Percentiles rank a stretch among this genome's conserved stretches.
These are phyloP conservation scores for Saccopteryx bilineata DNA, from an alignment of 2,113 vertebrate species.

Conservation along the genomic window DNA sequence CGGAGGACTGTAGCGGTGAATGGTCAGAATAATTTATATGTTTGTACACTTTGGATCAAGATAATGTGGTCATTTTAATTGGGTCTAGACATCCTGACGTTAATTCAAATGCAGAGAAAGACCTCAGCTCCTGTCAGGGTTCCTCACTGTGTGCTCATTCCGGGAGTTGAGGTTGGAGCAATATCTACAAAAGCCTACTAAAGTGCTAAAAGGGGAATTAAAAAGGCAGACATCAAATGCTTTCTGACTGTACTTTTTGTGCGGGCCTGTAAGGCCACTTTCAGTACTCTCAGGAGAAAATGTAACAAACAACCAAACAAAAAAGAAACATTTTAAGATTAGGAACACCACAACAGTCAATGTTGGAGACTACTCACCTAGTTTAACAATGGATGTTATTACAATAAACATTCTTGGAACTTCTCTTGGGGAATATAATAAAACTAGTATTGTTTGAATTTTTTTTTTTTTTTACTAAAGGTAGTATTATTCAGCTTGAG, in stretches of 20 bases:
- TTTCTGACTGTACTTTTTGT: neutral
- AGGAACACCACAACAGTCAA: neutral
- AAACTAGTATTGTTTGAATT: neutral
- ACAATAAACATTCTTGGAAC: neutral
- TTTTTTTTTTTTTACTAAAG: neutral
- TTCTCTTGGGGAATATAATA: neutral
- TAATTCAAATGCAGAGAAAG: neutral
- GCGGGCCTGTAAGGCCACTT: neutral
- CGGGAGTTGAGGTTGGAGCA: neutral
- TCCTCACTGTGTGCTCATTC: neutral
- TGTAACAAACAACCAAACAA: too few species aligned
- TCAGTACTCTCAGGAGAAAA: neutral
- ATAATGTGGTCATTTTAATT: neutral
- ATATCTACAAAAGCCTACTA: neutral
- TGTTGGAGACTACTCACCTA: neutral
- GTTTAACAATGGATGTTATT: neutral
- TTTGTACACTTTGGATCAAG: neutral
- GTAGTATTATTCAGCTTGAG: neutral
- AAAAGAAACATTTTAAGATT: neutral
- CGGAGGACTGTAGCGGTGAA: too few species aligned
- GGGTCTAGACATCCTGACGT: neutral
- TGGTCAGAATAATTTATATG: neutral
- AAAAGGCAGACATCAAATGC: neutral
- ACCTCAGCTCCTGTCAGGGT: neutral
- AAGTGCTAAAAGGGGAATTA: neutral